A percentile compares a stretch with the other conserved stretches of the same genome.
phyloP scores from a whole-genome alignment of 2,888 invertebrate species.

The Augochlorella aurata region DNA sequence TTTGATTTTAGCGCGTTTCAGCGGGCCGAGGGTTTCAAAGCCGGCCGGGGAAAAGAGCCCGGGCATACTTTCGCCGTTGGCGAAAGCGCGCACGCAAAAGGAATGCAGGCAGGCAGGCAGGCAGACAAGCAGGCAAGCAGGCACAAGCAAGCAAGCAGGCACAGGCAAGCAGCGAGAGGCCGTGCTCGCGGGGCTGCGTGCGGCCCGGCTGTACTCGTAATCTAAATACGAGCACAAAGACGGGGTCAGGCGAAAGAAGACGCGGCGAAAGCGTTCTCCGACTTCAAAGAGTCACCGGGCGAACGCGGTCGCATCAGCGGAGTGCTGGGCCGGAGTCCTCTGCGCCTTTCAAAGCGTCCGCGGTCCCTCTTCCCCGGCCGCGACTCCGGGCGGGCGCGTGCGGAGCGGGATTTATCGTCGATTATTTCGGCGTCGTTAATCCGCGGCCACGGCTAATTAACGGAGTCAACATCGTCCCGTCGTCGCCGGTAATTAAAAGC shows the following conservation, averaged over 20 bases:
- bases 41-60: conserved; percentile 21
- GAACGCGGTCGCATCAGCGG: conserved; percentile 21
- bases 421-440: conserved; percentile 49
- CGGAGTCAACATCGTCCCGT: conserved; percentile 44
- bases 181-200: conserved; percentile 39
- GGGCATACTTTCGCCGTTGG: conserved; percentile 6
- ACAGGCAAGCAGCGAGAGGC: conserved; percentile 11
- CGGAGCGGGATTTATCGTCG: conserved; percentile 50
- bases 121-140: not conserved
- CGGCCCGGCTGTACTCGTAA: conserved; percentile 39
- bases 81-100: conserved; percentile 17
- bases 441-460: conserved; percentile 51
- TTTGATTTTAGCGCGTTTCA: conserved; percentile 30
- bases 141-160: too few species aligned
- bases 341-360: too few species aligned
- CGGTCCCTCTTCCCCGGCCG: not conserved
- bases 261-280: conserved; percentile 28
- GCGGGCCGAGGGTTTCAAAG: conserved; percentile 43
- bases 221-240: conserved; percentile 59
- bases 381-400: not conserved
- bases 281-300: conserved; percentile 51
- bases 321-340: too few species aligned
- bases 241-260: conserved; percentile 45
- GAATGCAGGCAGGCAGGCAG: conserved; percentile 12
- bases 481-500: conserved; percentile 47